These are phyloP conservation scores for Patella pellucida DNA, from an alignment of 2,888 invertebrate genomes.

Conservation along the genomic window DNA sequence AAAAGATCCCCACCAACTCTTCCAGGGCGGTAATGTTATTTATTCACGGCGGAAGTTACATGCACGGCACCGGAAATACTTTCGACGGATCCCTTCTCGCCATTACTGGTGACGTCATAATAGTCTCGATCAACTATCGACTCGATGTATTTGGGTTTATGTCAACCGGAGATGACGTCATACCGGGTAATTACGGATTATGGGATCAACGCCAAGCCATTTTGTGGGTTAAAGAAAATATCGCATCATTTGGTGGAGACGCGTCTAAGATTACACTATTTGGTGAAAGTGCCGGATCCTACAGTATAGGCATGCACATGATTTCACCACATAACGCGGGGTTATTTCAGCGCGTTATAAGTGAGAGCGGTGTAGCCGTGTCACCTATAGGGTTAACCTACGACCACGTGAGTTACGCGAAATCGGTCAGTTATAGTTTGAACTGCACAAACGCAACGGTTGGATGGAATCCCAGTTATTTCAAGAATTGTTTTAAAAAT, in stretches of 20 bases:
- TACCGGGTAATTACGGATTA: constrained; percentile 89
- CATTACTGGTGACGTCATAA: constrained; percentile 89
- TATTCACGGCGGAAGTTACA: constrained; percentile 94
- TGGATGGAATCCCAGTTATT: constrained; percentile 18
- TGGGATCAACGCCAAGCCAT: constrained; percentile 95
- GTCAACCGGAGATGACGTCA: constrained; percentile 84
- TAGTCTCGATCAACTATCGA: constrained; percentile 93
- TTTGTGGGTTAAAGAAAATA: constrained; percentile 92
- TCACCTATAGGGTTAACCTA: constrained; percentile 24
- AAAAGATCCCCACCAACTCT: constrained; percentile 77
- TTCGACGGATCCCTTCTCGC: constrained; percentile 78
- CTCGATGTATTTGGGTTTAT: constrained; percentile 93
- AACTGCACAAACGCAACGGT: constrained; percentile 16
- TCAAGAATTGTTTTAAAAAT: constrained; percentile 30
- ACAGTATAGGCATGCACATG: constrained; percentile 42
- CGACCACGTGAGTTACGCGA: constrained; percentile 24
- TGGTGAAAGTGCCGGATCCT: constrained; percentile 55
- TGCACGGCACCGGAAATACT: constrained; percentile 87
- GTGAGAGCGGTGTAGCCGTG: constrained; percentile 47
- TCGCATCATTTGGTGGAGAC: constrained; percentile 68
- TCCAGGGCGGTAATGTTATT: constrained; percentile 84
- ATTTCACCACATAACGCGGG: constrained; percentile 43
- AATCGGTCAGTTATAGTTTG: constrained; percentile 23
- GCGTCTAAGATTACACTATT: constrained; percentile 44
- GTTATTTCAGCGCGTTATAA: constrained; percentile 49